phyloP scores from a whole-genome alignment of 1,140 invertebrate species.

The Ridgeia piscesae region DNA sequence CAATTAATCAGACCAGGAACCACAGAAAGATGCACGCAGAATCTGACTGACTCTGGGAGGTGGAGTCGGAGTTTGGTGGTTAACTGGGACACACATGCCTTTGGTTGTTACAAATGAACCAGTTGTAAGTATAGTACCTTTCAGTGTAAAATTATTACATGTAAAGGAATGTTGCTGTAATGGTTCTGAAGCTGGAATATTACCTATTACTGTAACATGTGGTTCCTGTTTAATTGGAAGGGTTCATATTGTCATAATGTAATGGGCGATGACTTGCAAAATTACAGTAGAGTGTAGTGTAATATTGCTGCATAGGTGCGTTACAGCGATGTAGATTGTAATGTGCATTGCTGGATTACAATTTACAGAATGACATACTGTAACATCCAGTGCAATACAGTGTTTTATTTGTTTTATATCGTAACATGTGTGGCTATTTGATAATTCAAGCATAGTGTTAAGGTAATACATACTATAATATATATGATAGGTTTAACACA shows the following conservation, averaged over 20 bases:
- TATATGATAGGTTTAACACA: background rate
- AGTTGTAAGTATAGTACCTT: background rate
- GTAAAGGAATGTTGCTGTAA: background rate
- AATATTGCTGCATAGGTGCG: background rate
- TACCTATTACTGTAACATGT: background rate
- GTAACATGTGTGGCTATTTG: background rate
- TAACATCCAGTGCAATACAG: background rate
- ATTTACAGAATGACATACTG: background rate
- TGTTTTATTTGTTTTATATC: background rate
- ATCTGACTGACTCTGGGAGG: too few relatives aligned
- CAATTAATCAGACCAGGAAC: background rate
- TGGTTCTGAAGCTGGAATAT: background rate
- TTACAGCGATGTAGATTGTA: background rate
- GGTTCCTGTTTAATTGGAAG: background rate
- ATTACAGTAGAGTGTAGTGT: background rate
- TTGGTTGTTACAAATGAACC: background rate
- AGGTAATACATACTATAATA: background rate
- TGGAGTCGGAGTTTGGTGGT: too few relatives aligned
- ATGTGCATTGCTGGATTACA: background rate
- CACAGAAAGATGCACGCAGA: background rate
- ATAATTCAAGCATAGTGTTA: background rate
- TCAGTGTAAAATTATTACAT: background rate
- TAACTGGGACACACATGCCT: too few relatives aligned
- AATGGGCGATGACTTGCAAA: background rate
- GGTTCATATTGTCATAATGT: background rate